phyloP scores from a whole-genome alignment of 2,888 invertebrate genomes.

The Diabrotica balteata region DNA sequence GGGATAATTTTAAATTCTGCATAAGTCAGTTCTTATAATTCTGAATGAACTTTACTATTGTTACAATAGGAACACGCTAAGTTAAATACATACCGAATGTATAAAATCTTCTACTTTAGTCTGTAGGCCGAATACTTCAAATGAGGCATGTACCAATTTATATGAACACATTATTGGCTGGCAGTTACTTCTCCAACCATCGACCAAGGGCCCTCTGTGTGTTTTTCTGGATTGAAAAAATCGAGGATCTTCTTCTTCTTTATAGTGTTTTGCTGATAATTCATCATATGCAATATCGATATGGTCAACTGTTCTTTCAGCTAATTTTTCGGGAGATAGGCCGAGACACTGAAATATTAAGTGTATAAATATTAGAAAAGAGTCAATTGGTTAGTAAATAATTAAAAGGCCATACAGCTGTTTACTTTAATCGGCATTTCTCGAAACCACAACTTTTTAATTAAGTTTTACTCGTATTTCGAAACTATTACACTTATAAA shows the following conservation, averaged over 20 bases:
- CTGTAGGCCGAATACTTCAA: constrained; percentile 93
- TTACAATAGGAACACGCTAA: too few relatives aligned
- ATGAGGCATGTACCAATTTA: constrained; percentile 83
- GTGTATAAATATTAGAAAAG: neutral
- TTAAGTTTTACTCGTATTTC: too few relatives aligned
- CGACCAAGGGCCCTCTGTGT: constrained; percentile 81
- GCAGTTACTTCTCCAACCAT: constrained; percentile 79
- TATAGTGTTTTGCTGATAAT: constrained; percentile 84
- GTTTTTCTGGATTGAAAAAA: constrained; percentile 85
- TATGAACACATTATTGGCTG: constrained; percentile 93
- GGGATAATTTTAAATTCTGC: too few relatives aligned
- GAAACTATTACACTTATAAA: too few relatives aligned
- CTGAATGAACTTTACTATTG: too few relatives aligned
- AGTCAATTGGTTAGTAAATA: neutral
- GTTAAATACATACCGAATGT: constrained; percentile 69
- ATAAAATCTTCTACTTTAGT: constrained; percentile 88
- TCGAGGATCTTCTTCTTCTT: constrained; percentile 87
- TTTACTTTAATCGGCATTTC: too few relatives aligned
- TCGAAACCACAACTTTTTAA: too few relatives aligned
- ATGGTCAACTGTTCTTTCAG: constrained; percentile 76
- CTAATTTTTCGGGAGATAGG: constrained; percentile 75
- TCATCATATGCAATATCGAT: constrained; percentile 91
- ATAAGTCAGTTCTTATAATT: too few relatives aligned
- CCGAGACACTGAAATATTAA: constrained; percentile 72
- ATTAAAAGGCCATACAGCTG: neutral